phyloP scores from a whole-genome alignment of 53 echinoderm and acorn worm species.

The Holothuria leucospilota region DNA sequence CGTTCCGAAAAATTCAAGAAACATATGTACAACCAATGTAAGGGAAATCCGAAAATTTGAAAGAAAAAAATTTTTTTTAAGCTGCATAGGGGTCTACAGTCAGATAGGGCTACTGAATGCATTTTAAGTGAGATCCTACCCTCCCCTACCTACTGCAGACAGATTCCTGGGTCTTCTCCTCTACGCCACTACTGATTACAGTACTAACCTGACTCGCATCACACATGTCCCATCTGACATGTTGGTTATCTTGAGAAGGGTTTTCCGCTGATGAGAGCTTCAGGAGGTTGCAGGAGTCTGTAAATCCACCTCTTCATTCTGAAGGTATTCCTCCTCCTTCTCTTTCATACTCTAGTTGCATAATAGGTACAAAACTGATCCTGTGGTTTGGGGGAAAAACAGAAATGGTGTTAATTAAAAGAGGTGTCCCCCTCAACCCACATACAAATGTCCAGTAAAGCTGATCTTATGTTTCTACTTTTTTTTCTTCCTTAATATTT shows the following conservation, averaged over 20 bases:
- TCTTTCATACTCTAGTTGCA: slow-evolving; percentile 99
- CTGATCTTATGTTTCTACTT: no score
- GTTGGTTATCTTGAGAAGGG: slow-evolving; percentile 76
- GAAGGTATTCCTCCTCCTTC: slow-evolving; percentile 90
- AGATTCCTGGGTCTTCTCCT: no score
- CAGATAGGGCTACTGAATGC: no score
- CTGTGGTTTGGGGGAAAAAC: slow-evolving; percentile 40
- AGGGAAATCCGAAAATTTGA: no score
- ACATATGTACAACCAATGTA: no score
- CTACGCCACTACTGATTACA: no score
- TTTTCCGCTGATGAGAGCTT: slow-evolving; percentile 84
- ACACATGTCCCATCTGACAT: slow-evolving; percentile 93
- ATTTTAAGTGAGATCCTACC: no score
- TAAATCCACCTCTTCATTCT: slow-evolving; percentile 92
- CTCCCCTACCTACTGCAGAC: no score
- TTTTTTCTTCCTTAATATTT: no score
- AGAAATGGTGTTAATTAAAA: background rate
- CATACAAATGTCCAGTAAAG: background rate
- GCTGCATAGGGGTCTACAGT: no score
- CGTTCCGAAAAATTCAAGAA: no score
- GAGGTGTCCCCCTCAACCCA: background rate
- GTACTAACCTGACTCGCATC: slow-evolving; percentile 84
- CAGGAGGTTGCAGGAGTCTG: slow-evolving; percentile 84
- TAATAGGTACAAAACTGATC: slow-evolving; percentile 99
- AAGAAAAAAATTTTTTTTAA: no score